Evolutionary conservation across 2,113 vertebrate genomes (phyloP), one percentile per base, ranked within the genome.

Genomic region (Odocoileus virginianus): DNA sequence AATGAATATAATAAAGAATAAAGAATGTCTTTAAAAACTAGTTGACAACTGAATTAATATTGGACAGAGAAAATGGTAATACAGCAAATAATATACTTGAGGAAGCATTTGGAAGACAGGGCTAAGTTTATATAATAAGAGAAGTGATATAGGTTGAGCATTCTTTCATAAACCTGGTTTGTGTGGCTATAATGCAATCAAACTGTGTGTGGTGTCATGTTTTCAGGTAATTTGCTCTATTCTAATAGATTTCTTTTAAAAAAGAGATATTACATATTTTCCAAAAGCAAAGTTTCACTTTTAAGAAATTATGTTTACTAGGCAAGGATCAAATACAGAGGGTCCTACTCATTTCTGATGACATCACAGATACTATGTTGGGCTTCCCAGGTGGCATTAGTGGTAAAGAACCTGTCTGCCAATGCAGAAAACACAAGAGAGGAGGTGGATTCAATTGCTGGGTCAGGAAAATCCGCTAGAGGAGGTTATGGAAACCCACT

Each of bases 311-410:
- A 55, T 23, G 14, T 60, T 97, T 55, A 50, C 30, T 30, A 58
- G 27, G 12, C 43, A 91, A 91, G 28, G 55, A 60, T 61, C 79
- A 91, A 74, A 67, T 64, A 91, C 15, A 36, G 93, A 96, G 9
- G 33, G 4, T 5, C 28, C 52, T 50, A 71, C 21, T 93, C n/a
- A 92, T 76, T 93, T 95, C 47, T 82, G 45, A 95, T 94, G 91
- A 98, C 60, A 88, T 97, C 67, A 95, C 33, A 93, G 57, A 97
- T 21, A 95, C 3, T 40, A 78, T 25, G 36, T 25, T 25, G 71
- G 36, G 36, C 11, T 74, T 43, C 21, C 11, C 36, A 40, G 36
- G 11, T 40, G 21, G 11, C 10, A 74, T 25, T 40, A 74, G 71
- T 40, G 10, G 67, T 74, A 74, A 74, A 74, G 36, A 74, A 74